Evolutionary conservation across 2,888 invertebrate species (phyloP).

Genomic region (Coelinius sp.): DNA sequence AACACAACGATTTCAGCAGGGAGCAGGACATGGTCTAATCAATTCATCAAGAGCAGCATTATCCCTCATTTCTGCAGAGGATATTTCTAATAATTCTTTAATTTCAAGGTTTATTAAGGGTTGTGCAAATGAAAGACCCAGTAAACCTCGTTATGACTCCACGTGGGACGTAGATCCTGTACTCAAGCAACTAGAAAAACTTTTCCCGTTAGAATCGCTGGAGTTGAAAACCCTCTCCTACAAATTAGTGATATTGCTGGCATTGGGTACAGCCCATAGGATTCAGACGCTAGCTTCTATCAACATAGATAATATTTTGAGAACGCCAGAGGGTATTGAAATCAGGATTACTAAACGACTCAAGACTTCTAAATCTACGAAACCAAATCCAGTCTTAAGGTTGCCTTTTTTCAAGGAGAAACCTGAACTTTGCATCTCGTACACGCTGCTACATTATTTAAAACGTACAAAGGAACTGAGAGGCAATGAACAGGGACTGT

Average conservation of each 20-base stretch:
- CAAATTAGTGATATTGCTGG: constrained; percentile 45
- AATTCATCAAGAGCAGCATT: constrained; percentile 40
- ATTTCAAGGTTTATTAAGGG: constrained; percentile 51
- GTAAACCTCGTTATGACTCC: constrained; percentile 48
- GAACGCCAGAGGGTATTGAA: constrained; percentile 29
- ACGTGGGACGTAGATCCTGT: constrained; percentile 52
- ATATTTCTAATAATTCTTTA: constrained; percentile 41
- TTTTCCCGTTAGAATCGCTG: constrained; percentile 33
- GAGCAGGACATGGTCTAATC: neutral
- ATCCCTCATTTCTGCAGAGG: constrained; percentile 38
- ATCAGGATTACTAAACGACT: constrained; percentile 34
- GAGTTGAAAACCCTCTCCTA: constrained; percentile 33
- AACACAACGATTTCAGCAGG: constrained; percentile 33
- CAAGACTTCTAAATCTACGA: constrained; percentile 4
- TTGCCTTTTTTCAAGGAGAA: constrained; percentile 32
- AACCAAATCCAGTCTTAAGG: constrained; percentile 33
- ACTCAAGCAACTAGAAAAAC: constrained; percentile 43
- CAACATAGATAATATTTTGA: constrained; percentile 39
- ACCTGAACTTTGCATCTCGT: constrained; percentile 33
- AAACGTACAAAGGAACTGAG: constrained; percentile 1
- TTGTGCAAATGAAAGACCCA: constrained; percentile 46
- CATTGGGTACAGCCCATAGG: constrained; percentile 46
- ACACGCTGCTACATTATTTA: constrained; percentile 9
- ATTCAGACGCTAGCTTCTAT: constrained; percentile 44
- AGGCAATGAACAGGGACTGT: neutral